phyloP scores from a whole-genome alignment of 2,797 vertebrate genomes.

The Manis pentadactyla region DNA sequence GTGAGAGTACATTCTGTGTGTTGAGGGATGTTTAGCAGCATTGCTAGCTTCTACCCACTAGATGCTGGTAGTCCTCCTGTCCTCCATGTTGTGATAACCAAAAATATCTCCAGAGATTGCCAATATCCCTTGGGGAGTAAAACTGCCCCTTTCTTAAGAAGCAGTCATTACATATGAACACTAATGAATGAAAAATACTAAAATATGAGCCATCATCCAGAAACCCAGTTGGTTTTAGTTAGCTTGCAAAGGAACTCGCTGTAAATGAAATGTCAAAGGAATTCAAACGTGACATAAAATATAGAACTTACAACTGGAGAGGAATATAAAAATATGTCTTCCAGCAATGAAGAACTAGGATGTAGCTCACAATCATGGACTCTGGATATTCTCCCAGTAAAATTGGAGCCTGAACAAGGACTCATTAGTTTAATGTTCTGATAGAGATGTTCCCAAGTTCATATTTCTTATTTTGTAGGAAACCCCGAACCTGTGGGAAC shows the following conservation, averaged over 20 bases:
- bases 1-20: fast-evolving
- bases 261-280: neutral
- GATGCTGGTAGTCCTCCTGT: neutral
- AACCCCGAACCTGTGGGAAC: neutral
- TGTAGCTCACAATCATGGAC: neutral
- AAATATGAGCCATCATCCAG: neutral
- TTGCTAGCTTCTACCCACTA: neutral
- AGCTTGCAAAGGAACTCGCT: neutral
- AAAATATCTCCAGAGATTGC: neutral
- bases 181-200: neutral
- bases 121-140: neutral
- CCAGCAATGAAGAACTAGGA: neutral
- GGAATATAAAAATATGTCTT: neutral
- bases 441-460: neutral
- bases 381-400: neutral
- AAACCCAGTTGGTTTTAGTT: neutral
- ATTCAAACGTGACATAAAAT: neutral
- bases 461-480: neutral
- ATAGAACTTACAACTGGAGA: neutral
- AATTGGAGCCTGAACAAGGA: neutral
- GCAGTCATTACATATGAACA: neutral
- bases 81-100: neutral
- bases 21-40: neutral
- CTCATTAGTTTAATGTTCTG: neutral
- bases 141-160: neutral